Base-by-base conservation (phyloP, 1,140 invertebrate species). In the Dufourea novaeangliae region DNA sequence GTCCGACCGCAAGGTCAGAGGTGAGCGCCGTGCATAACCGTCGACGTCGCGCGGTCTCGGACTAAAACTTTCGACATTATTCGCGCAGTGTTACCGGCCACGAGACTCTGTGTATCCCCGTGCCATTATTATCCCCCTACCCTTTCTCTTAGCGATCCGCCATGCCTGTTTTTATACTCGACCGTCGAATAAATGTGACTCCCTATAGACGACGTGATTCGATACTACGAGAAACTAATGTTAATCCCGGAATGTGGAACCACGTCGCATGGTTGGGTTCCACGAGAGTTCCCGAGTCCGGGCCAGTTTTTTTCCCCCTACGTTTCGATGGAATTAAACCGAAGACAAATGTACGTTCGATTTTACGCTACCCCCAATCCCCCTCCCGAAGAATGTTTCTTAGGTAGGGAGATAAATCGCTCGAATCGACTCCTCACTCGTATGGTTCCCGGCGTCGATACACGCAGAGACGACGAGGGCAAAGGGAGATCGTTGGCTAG, bases 11-110 rank as follows among this genome's bases (percentile, higher is more conserved):
- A 84, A 80, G 66, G 50, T 82, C 72, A 73, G 66, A 82, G 83
- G 83, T 70, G 83, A 80, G 27, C 63, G 57, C 52, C 64, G 78
- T 66, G 73, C 79, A 84, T 63, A 83, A 83, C 72, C n/a, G 82
- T 80, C 82, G 61, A 68, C 82, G 71, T 84, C 82, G 82, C 56
- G 70, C 83, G 50, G 61, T 39, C 54, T 67, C 52, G 17, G 46
- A 29, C 83, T 84, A 85, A n/a, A n/a, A 85, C 83, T 85, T 85
- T 84, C 78, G 64, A 80, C 83, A 78, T 84, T 85, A 85, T 80
- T 77, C 78, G 82, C 78, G n/a, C n/a, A n/a, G n/a, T n/a, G 77
- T 84, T 84, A 80, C 73, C 57, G 57, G 37, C 61, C 46, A 29
- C 76, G 32, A 61, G n/a, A n/a, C n/a, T n/a, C 66, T 79, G 54